phyloP scores from a whole-genome alignment of 2,888 invertebrate genomes.

The Pseudolycoriella hygida region DNA sequence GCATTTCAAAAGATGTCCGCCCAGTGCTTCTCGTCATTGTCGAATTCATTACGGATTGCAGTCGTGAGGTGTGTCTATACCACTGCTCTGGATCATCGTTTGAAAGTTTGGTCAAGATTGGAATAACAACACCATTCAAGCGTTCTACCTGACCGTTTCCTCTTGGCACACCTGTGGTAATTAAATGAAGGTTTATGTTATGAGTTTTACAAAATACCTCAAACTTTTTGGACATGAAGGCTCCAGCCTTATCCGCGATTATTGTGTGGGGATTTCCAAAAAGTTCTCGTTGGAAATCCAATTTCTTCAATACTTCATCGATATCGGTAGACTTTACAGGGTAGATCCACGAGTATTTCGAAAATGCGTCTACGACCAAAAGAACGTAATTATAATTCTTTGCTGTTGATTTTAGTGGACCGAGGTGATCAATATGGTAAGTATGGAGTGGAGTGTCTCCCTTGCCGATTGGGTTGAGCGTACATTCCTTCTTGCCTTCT shows the following conservation, averaged over 20 bases:
- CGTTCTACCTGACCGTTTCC: no score
- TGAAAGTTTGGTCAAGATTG: no score
- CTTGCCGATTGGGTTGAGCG: constrained; percentile 5
- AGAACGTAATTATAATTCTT: constrained; percentile 6
- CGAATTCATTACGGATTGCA: no score
- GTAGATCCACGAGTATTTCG: constrained; percentile 5
- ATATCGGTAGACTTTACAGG: constrained; percentile 2
- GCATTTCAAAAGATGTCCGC: no score
- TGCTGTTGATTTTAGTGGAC: constrained; percentile 4
- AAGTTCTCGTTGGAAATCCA: not conserved
- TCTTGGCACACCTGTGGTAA: no score
- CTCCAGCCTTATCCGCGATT: constrained; percentile 6
- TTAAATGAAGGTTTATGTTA: no score
- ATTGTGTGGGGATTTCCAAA: constrained; percentile 6
- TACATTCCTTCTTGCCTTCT: constrained; percentile 5
- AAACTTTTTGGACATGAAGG: constrained; percentile 7
- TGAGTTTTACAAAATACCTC: constrained; percentile 3
- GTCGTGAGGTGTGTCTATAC: no score
- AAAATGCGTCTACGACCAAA: constrained; percentile 7
- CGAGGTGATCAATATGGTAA: constrained; percentile 6
- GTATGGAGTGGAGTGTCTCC: constrained; percentile 3
- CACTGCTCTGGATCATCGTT: no score
- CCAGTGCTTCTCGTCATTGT: no score
- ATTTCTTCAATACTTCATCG: constrained; percentile 3
- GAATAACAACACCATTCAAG: no score